These are phyloP conservation scores for Diabrotica balteata DNA, from an alignment of 2,888 invertebrate genomes.

Conservation along the genomic window DNA sequence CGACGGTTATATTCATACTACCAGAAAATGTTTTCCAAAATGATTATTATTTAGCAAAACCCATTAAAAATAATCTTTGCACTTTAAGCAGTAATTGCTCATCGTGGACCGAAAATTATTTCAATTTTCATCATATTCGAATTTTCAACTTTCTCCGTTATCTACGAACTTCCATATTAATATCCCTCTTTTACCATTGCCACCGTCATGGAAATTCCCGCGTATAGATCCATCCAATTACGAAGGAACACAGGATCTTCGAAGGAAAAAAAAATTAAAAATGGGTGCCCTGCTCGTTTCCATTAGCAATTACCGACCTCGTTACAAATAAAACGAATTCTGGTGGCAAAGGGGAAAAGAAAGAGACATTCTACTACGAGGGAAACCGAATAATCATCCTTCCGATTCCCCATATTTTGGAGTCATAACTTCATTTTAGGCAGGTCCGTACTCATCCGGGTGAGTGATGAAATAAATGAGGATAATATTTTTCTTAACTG, in stretches of 20 bases:
- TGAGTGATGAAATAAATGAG: no score
- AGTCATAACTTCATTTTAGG: slow-evolving; percentile 51
- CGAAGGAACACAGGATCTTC: slow-evolving; percentile 23
- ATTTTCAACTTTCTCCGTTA: no score
- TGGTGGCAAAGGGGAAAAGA: slow-evolving; percentile 4
- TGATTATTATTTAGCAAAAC: no score
- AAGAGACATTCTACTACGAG: slow-evolving; percentile 19
- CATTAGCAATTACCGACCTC: slow-evolving; percentile 50
- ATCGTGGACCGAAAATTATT: no score
- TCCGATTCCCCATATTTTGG: slow-evolving; percentile 54
- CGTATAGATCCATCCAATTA: slow-evolving; percentile 29
- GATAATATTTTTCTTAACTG: no score
- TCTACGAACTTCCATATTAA: no score
- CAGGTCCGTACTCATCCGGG: slow-evolving; percentile 27
- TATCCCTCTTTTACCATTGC: not conserved
- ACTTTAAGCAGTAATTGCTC: no score
- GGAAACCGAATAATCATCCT: slow-evolving; percentile 51
- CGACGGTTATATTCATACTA: no score
- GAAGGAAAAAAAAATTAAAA: slow-evolving; percentile 28
- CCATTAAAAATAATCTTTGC: no score
- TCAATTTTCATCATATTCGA: no score
- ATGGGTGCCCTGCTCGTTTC: slow-evolving; percentile 37
- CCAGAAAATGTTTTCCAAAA: no score
- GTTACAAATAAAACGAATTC: slow-evolving; percentile 41
- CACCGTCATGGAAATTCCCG: not conserved